Evolutionary conservation across 2,797 vertebrate species (phyloP).

Genomic region (Hypotaenidia philippensis): DNA sequence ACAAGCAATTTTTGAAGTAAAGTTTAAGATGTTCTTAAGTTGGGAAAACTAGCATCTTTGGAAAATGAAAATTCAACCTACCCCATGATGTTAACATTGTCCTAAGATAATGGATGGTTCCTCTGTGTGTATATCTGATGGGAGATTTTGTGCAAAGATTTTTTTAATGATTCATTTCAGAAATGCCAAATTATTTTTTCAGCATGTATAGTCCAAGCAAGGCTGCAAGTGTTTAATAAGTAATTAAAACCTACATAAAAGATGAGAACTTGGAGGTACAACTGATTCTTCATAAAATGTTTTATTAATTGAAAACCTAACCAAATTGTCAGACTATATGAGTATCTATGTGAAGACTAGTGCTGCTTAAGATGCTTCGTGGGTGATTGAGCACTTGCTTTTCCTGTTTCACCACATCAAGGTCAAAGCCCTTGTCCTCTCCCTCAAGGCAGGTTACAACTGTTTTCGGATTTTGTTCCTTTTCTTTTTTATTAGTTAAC

Average conservation of each 20-base stretch:
- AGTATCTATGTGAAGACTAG: not conserved
- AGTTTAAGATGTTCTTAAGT: not conserved
- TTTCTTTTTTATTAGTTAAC: not conserved
- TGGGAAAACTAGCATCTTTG: not conserved
- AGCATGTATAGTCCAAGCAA: not conserved
- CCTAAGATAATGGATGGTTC: not conserved
- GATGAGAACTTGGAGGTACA: not conserved
- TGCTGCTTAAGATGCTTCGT: not conserved
- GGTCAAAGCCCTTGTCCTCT: slow-evolving; percentile 1
- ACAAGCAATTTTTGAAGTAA: not conserved
- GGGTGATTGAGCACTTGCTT: not conserved
- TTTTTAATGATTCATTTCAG: not conserved
- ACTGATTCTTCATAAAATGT: slow-evolving; percentile 6
- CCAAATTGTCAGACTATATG: not conserved
- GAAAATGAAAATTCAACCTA: not conserved
- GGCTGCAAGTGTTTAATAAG: not conserved
- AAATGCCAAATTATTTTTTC: not conserved
- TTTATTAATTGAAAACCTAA: slow-evolving; percentile 31
- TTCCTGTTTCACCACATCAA: not conserved
- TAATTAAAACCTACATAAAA: slow-evolving; percentile 36
- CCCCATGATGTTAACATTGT: not conserved
- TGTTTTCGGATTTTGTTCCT: not conserved
- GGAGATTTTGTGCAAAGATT: not conserved
- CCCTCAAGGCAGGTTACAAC: not conserved
- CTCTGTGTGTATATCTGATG: not conserved